phyloP scores from a whole-genome alignment of 1,140 invertebrate genomes.

The Mya arenaria region DNA sequence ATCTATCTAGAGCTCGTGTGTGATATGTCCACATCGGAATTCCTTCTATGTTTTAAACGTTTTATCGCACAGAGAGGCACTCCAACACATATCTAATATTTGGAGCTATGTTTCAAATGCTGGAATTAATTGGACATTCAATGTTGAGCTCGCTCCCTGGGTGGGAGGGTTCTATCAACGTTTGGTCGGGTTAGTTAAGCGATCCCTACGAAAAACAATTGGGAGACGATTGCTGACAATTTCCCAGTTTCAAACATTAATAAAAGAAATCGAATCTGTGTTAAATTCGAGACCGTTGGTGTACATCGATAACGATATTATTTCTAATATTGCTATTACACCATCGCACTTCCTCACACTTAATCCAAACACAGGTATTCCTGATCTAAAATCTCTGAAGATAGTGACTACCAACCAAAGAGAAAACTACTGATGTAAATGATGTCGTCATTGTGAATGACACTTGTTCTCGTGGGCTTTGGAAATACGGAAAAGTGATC shows the following conservation, averaged over 20 bases:
- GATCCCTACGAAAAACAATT: constrained; percentile 28
- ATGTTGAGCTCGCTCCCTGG: constrained; percentile 24
- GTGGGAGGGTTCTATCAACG: constrained; percentile 35
- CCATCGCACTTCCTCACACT: constrained; percentile 29
- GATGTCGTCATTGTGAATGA: constrained; percentile 34
- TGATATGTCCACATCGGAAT: constrained; percentile 26
- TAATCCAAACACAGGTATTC: constrained; percentile 44
- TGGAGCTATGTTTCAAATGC: constrained; percentile 9
- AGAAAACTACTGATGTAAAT: constrained; percentile 4
- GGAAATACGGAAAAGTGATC: constrained; percentile 34
- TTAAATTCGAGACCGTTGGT: constrained; percentile 49
- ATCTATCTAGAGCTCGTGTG: constrained; percentile 14
- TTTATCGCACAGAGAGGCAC: constrained; percentile 29
- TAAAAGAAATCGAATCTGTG: constrained; percentile 49
- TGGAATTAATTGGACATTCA: constrained; percentile 23
- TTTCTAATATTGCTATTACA: constrained; percentile 22
- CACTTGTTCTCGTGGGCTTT: background rate
- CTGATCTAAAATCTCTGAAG: background rate
- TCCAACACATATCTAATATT: background rate
- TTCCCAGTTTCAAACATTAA: constrained; percentile 29
- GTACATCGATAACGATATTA: constrained; percentile 44
- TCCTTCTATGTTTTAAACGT: constrained; percentile 10
- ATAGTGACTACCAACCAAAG: constrained; percentile 3
- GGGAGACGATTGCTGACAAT: constrained; percentile 1
- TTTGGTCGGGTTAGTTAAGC: constrained; percentile 22